Percentiles rank a stretch among this genome's conserved stretches.
These are phyloP conservation scores for Drosophila lini DNA, from an alignment of 1,140 invertebrate species.

Conservation along the genomic window DNA sequence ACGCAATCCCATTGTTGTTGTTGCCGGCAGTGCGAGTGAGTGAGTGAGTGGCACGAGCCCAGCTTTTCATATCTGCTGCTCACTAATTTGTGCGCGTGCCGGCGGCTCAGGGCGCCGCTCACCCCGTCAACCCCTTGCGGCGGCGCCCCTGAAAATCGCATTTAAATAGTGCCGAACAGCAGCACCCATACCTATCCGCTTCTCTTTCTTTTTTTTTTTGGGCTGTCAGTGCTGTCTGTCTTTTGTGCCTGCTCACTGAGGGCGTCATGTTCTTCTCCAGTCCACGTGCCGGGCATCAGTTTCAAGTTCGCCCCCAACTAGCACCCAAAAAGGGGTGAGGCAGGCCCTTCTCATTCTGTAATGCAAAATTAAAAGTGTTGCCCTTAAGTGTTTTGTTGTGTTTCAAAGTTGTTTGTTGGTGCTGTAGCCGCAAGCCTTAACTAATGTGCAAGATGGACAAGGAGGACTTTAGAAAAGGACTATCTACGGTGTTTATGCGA, in stretches of 20 bases:
- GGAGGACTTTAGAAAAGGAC: slow-evolving; percentile 20
- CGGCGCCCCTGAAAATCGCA: slow-evolving; percentile 51
- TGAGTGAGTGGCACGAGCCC: slow-evolving; percentile 66
- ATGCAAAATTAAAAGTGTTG: slow-evolving; percentile 79
- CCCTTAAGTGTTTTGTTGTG: slow-evolving; percentile 79
- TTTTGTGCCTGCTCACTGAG: slow-evolving; percentile 28
- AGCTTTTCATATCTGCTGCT: slow-evolving; percentile 68
- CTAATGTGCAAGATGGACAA: slow-evolving; percentile 70
- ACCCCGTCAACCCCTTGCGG: slow-evolving; percentile 8
- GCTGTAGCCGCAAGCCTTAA: slow-evolving; percentile 61
- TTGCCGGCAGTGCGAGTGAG: slow-evolving; percentile 34
- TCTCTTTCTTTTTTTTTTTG: slow-evolving; percentile 19
- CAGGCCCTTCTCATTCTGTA: background rate
- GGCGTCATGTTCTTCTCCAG: slow-evolving; percentile 55
- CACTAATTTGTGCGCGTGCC: slow-evolving; percentile 81
- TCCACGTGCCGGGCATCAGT: slow-evolving; percentile 80
- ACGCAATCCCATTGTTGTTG: slow-evolving; percentile 69
- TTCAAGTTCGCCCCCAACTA: slow-evolving; percentile 60
- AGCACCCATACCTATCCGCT: slow-evolving; percentile 30
- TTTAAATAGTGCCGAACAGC: slow-evolving; percentile 71
- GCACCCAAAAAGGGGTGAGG: slow-evolving; percentile 13
- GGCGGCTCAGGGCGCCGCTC: slow-evolving; percentile 56
- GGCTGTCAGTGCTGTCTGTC: slow-evolving; percentile 15
- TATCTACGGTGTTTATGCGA: background rate
- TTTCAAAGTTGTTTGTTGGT: slow-evolving; percentile 53